phyloP scores from a whole-genome alignment of 2,797 vertebrate genomes.

The Dicrostonyx torquatus region DNA sequence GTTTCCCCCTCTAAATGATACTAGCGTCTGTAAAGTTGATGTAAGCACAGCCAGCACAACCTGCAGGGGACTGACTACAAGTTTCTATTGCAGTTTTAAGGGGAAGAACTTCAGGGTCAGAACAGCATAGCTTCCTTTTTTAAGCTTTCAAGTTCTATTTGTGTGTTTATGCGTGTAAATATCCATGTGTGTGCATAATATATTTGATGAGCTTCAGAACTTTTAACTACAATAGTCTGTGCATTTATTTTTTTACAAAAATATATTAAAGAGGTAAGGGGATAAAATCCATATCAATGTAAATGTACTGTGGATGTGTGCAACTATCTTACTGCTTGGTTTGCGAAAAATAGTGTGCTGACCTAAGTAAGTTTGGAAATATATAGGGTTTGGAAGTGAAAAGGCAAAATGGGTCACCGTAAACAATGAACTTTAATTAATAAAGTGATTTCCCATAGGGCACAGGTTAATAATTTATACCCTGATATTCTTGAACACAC shows the following conservation, averaged over 20 bases:
- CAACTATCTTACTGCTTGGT: neutral
- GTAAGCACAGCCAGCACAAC: neutral
- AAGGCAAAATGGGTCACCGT: neutral
- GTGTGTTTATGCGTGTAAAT: neutral
- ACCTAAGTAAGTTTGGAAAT: neutral
- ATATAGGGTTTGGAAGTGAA: neutral
- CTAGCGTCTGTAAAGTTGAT: neutral
- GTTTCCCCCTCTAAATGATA: neutral
- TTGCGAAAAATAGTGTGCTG: neutral
- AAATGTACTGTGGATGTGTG: neutral
- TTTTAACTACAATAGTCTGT: neutral
- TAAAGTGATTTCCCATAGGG: neutral
- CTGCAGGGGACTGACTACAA: neutral
- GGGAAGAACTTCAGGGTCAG: neutral
- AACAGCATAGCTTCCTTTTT: neutral
- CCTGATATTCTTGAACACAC: neutral
- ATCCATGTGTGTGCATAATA: neutral
- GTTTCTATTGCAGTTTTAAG: neutral
- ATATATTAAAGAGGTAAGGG: neutral
- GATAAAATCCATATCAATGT: neutral
- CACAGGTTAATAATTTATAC: neutral
- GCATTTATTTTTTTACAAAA: neutral
- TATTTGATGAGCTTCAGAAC: neutral
- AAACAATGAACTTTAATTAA: neutral
- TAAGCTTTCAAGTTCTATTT: neutral